Base-by-base conservation (phyloP, 1,140 invertebrate species). In the Triops cancriformis region DNA sequence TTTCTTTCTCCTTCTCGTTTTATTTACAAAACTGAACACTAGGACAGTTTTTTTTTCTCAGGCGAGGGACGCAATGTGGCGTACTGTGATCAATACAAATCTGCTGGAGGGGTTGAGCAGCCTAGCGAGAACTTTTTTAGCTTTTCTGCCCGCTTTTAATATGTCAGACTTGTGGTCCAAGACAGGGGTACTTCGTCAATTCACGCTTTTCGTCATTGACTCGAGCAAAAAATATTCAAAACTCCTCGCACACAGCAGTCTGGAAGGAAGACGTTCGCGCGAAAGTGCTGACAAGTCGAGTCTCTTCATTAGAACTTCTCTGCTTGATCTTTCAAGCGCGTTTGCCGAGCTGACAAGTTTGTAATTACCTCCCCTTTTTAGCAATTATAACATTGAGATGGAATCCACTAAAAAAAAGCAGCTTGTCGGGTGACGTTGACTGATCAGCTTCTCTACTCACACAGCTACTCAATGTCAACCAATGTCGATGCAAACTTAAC, bases 311-410 rank as follows among this genome's bases (percentile, higher is more conserved):
- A 64, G 51, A 64, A 64, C 51, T 64, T 64, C 10, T 23, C 14
- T 64, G 51, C 51, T 64, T 64, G 51, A 64, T 64, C 51, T 64
- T 64, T 64, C 51, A 64, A 64, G 51, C 51, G n/a, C 51, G 23
- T 18, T 64, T 64, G 51, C 51, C n/a, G 51, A 64, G n/a, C 51
- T 64, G 51, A 64, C 51, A 64, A 64, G 51, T 64, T n/a, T 64
- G 9, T n/a, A 64, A 64, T 64, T 64, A 64, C 18, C 14, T 23
- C 18, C 23, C 51, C 23, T 14, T 23, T 64, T 64, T 64, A 64
- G 51, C 51, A 64, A 64, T 64, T 64, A 64, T n/a, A 64, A 0
- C 51, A 23, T 64, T 64, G 18, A 18, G 23, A 64, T 18, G 51
- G 14, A 23, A 64, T 64, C 51, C 51, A 64, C 23, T 64, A 10